A percentile compares a stretch with the other conserved stretches of the same genome.
phyloP scores from a whole-genome alignment of 2,888 invertebrate species.

The Cataglyphis cursor region DNA sequence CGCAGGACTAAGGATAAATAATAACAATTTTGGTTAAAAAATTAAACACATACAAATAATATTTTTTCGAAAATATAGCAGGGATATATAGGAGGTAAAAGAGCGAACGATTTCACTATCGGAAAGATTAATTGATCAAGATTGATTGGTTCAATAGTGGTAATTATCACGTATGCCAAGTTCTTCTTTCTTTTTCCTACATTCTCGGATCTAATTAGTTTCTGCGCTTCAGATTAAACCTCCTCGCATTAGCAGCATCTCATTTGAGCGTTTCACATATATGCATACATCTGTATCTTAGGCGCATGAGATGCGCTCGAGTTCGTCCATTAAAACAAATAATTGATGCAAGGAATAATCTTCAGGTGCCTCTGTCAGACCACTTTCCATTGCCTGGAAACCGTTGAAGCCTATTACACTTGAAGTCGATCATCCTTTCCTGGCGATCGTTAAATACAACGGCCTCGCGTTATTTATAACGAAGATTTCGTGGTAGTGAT shows the following conservation, averaged over 20 bases:
- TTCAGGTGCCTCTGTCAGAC: constrained; percentile 73
- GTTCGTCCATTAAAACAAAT: neutral
- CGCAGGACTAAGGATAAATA: neutral
- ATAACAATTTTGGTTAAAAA: neutral
- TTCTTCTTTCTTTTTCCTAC: constrained; percentile 2
- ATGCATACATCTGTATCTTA: neutral
- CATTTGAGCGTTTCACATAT: neutral
- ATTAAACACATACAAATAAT: neutral
- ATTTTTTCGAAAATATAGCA: neutral
- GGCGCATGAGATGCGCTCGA: neutral
- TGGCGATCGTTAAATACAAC: constrained; percentile 64
- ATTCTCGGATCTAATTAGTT: neutral
- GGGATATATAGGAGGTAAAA: neutral
- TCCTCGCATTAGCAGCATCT: constrained; percentile 16
- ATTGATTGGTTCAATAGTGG: neutral
- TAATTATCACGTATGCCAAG: neutral
- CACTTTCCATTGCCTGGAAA: constrained; percentile 69
- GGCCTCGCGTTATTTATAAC: neutral
- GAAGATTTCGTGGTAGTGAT: neutral
- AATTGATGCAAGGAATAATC: constrained; percentile 42
- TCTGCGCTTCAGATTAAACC: constrained; percentile 4
- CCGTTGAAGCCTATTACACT: constrained; percentile 69
- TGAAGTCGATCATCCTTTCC: constrained; percentile 73
- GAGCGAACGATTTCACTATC: neutral
- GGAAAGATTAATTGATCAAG: neutral